Evolutionary conservation across 2,113 vertebrate species (phyloP).

Genomic region (Eptatretus burgeri): DNA sequence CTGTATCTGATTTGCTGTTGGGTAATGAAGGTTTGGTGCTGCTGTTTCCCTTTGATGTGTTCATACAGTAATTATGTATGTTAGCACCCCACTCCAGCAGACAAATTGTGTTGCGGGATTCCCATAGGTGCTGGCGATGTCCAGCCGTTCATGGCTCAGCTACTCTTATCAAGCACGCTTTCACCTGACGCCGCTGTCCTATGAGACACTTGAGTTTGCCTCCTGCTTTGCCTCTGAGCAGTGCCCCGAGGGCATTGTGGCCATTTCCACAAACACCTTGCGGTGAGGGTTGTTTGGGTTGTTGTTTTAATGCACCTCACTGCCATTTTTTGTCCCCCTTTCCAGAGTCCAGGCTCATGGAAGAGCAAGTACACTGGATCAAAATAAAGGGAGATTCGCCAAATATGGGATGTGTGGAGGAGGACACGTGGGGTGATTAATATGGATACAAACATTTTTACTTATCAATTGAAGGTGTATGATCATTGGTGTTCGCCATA

Average conservation of each 20-base stretch:
- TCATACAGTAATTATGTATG: neutral
- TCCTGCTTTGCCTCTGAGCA: slow-evolving; percentile 93
- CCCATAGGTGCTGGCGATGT: slow-evolving; percentile 73
- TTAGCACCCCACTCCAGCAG: slow-evolving; percentile 5
- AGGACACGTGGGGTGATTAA: too few relatives aligned
- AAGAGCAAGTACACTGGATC: too few relatives aligned
- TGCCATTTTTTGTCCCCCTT: neutral
- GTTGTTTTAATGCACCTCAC: too few relatives aligned
- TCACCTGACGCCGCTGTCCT: slow-evolving; percentile 71
- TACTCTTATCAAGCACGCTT: slow-evolving; percentile 94
- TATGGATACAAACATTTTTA: too few relatives aligned
- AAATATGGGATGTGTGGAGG: too few relatives aligned
- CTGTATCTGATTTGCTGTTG: slow-evolving; percentile 7
- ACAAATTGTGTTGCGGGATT: neutral
- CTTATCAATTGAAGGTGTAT: too few relatives aligned
- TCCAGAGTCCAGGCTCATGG: neutral
- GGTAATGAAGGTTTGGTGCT: neutral
- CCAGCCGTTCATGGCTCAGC: slow-evolving; percentile 86
- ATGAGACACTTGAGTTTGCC: slow-evolving; percentile 75
- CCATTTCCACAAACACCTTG: slow-evolving; percentile 88
- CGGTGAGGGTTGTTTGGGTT: slow-evolving; percentile 22
- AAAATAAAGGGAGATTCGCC: too few relatives aligned
- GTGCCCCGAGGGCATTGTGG: slow-evolving; percentile 87
- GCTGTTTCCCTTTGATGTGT: neutral
- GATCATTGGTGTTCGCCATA: too few relatives aligned